These are phyloP conservation scores for Drosophila nikananu DNA, from an alignment of 1,140 invertebrate genomes.

Conservation along the genomic window DNA sequence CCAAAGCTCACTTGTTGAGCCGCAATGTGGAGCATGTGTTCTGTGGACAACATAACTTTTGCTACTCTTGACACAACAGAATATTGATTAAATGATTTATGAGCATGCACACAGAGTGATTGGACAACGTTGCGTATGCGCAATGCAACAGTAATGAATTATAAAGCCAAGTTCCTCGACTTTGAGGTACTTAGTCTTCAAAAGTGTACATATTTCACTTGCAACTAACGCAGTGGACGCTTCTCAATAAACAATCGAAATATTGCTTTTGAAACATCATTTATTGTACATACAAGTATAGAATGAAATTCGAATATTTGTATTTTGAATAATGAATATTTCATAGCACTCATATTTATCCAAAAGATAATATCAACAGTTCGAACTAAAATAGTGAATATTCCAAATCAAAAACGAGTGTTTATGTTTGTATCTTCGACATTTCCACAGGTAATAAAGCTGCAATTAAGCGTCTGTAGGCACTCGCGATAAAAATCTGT, in stretches of 20 bases:
- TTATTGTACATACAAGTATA: neutral
- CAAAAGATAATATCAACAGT: constrained; percentile 56
- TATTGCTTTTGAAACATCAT: neutral
- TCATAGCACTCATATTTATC: neutral
- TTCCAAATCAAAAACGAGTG: neutral
- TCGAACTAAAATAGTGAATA: constrained; percentile 15
- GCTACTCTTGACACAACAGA: constrained; percentile 70
- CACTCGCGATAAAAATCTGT: constrained; percentile 72
- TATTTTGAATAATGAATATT: neutral
- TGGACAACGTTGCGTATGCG: constrained; percentile 71
- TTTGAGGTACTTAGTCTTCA: neutral
- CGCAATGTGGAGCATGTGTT: constrained; percentile 77
- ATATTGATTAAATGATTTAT: constrained; percentile 84
- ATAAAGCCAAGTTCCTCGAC: neutral
- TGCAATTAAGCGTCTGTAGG: constrained; percentile 74
- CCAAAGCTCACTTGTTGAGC: constrained; percentile 27
- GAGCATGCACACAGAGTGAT: constrained; percentile 15
- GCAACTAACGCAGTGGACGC: too few species aligned
- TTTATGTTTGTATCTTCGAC: constrained; percentile 23
- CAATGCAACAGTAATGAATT: constrained; percentile 28
- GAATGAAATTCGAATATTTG: neutral
- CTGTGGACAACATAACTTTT: constrained; percentile 57
- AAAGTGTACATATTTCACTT: neutral
- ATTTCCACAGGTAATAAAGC: constrained; percentile 64
- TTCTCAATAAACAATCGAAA: neutral